Conservation (phyloP, 2,113 vertebrate species). For the Aegotheles bennettii region DNA sequence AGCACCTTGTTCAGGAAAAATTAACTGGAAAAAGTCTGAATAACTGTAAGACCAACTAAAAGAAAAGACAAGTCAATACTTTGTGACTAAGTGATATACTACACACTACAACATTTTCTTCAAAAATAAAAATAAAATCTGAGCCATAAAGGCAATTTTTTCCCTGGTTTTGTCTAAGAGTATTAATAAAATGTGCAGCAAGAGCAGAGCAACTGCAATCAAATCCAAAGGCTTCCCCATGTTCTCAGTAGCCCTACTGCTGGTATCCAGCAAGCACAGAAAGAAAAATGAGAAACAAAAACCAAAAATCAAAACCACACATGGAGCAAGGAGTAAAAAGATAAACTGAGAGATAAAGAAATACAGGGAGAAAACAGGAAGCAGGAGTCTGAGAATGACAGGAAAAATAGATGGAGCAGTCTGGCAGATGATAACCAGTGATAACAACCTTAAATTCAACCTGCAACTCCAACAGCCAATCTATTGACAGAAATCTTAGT, state of each 20-base stretch:
- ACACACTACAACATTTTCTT: neutral
- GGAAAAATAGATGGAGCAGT: neutral
- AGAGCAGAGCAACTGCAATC: neutral
- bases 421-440: neutral
- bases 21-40: neutral
- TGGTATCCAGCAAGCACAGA: neutral
- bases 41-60: neutral
- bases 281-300: neutral
- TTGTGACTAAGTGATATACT: neutral
- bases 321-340: rapidly evolving
- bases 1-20: neutral
- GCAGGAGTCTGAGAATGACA: neutral
- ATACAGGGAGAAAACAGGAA: neutral
- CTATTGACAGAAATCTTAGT: neutral
- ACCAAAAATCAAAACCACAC: rapidly evolving
- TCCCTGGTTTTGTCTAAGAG: neutral
- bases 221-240: neutral
- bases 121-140: neutral
- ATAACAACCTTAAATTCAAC: neutral
- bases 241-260: neutral
- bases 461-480: neutral
- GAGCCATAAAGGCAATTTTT: neutral
- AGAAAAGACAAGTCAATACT: neutral
- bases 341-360: neutral
- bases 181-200: neutral